Evolutionary conservation across 2,797 vertebrate species (phyloP), one percentile per base, ranked within the genome.

Genomic region (Enteromius unitaeniatus): DNA sequence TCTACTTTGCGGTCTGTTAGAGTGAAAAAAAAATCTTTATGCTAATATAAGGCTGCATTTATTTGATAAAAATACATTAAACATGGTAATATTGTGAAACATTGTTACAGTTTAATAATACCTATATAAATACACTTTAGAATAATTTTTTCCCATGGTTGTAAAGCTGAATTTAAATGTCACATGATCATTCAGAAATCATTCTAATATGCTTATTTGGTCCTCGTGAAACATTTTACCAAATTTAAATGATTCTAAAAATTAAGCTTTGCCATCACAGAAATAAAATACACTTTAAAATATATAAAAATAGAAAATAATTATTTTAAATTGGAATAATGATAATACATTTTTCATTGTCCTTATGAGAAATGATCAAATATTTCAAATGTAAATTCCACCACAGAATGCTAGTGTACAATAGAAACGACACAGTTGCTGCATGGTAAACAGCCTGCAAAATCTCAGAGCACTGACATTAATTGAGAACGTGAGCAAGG

Each of bases 401-500:
- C 55, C n/a, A 23, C 55, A 58, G 53, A 55, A n/a, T n/a, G 19
- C 19, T 55, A 11, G 53, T 40, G 40, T 8, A 42, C 40, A 42
- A 42, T 42, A 42, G 40, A 42, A 42, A 42, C 2, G 40, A 42
- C 40, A 23, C 21, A 40, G 19, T 6, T 34, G 5, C 19, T 37
- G 19, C 17, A 60, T 21, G 17, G 34, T 23, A 28, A 45, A 60
- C 15, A 26, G 14, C 14, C 5, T 70, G n/a, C 23, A 1, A 58
- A 72, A 34, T 80, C 17, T 45, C 10, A 49, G 55, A 23, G 26
- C 37, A 72, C n/a, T 47, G 37, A 58, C n/a, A 42, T 15, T 81
- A 51, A 79, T 13, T 47, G 51, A 45, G 26, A 74, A 75, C 58
- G 55, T 74, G 70, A 64, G 28, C 49, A 21, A 34, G n/a, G 14